Percentiles rank a stretch among this genome's conserved stretches.
Conservation (phyloP, 2,888 invertebrate genomes). For the Neoaliturus tenellus region DNA sequence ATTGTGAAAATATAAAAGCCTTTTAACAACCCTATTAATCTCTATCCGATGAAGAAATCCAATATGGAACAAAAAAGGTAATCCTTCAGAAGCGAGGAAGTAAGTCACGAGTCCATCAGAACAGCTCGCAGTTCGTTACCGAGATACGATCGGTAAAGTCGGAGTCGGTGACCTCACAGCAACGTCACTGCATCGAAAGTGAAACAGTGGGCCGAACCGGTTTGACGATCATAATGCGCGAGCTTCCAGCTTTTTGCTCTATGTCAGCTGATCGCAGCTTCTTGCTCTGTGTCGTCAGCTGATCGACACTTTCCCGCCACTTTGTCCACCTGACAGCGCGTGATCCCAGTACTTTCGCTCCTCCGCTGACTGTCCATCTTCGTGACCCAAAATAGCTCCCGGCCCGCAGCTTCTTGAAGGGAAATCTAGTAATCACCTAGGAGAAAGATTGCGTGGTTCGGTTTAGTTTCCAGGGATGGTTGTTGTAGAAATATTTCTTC, state of each 20-base stretch:
- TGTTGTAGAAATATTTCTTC: background rate
- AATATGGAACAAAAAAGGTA: background rate
- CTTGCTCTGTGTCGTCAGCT: no score
- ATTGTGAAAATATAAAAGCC: background rate
- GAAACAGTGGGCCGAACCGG: slow-evolving; percentile 9
- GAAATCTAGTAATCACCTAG: background rate
- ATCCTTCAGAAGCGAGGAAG: background rate
- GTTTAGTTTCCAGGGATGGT: background rate
- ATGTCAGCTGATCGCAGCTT: background rate
- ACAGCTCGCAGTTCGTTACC: background rate
- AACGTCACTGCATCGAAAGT: background rate
- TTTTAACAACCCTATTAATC: background rate
- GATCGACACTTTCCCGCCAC: slow-evolving; percentile 5
- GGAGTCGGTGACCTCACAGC: background rate
- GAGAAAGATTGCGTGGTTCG: background rate
- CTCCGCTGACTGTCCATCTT: background rate
- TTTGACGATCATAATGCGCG: slow-evolving; percentile 2
- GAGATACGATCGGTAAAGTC: background rate
- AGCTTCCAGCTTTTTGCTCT: background rate
- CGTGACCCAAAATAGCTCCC: background rate
- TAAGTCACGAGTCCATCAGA: slow-evolving; percentile 17
- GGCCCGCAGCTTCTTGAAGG: background rate
- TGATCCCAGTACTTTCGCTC: background rate
- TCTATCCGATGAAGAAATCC: background rate
- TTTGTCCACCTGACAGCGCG: background rate